These are phyloP conservation scores for Villa cingulata DNA, from an alignment of 2,888 invertebrate species.

Conservation along the genomic window DNA sequence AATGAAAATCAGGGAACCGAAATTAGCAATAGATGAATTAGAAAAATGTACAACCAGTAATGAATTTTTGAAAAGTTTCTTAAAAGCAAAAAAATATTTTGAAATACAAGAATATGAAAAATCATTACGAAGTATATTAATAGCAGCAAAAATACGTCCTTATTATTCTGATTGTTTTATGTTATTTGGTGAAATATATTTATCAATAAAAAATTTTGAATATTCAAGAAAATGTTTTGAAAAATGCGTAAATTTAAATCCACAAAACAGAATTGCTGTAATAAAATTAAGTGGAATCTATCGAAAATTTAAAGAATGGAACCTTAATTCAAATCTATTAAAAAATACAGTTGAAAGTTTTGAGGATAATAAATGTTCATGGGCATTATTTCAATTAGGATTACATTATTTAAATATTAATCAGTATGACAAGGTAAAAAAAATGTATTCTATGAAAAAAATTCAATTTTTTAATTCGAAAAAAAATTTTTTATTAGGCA, in stretches of 20 bases:
- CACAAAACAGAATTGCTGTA: conserved; percentile 50
- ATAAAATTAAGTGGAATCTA: conserved; percentile 64
- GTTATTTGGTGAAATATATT: conserved; percentile 63
- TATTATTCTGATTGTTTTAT: conserved; percentile 59
- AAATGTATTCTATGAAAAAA: neutral
- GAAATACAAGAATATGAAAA: conserved; percentile 42
- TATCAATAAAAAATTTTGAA: conserved; percentile 46
- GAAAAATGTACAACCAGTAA: neutral
- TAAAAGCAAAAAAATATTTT: conserved; percentile 24
- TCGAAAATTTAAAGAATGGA: conserved; percentile 49
- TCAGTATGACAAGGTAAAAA: conserved; percentile 45
- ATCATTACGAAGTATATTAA: conserved; percentile 49
- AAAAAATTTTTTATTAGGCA: conserved; percentile 36
- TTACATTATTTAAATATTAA: conserved; percentile 61
- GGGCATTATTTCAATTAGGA: conserved; percentile 76
- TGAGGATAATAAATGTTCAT: conserved; percentile 43
- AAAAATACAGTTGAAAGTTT: conserved; percentile 35
- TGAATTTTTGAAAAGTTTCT: conserved; percentile 21
- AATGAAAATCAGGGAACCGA: conserved; percentile 16
- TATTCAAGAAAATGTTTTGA: conserved; percentile 74
- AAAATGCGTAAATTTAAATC: conserved; percentile 64
- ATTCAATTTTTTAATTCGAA: neutral
- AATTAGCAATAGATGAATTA: neutral
- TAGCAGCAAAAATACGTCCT: conserved; percentile 59
- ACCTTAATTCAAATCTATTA: neutral